These are phyloP conservation scores for Gopherus flavomarginatus DNA, from an alignment of 2,113 vertebrate species.

Conservation along the genomic window DNA sequence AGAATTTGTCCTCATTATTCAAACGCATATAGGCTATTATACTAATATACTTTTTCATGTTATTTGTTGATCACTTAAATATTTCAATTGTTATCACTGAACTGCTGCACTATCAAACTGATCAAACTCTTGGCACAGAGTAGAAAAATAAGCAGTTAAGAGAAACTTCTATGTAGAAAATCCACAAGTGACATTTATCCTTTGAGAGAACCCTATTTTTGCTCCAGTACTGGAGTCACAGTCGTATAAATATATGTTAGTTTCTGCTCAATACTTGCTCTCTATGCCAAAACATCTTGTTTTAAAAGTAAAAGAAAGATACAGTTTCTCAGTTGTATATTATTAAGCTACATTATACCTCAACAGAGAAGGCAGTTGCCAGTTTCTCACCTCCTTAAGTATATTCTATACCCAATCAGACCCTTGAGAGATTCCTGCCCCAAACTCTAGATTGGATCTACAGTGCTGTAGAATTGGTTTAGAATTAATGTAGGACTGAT, in stretches of 20 bases:
- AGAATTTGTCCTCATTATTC: background rate
- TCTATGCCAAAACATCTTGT: background rate
- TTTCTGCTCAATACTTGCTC: background rate
- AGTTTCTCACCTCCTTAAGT: background rate
- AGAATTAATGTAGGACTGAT: background rate
- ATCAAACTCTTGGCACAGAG: background rate
- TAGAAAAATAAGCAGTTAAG: background rate
- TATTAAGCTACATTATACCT: background rate
- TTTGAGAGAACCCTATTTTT: background rate
- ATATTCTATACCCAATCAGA: background rate
- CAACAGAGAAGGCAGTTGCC: background rate
- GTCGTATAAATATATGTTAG: background rate
- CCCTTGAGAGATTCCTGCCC: rapidly evolving
- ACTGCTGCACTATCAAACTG: background rate
- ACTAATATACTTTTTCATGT: background rate
- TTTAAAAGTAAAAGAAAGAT: background rate
- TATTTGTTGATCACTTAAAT: background rate
- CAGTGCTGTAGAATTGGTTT: background rate
- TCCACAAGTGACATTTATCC: background rate
- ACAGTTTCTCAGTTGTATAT: background rate
- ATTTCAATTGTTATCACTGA: background rate
- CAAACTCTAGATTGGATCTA: background rate
- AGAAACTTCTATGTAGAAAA: background rate
- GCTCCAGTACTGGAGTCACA: background rate
- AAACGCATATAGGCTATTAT: background rate